phyloP scores from a whole-genome alignment of 2,797 vertebrate genomes.

The Rachycentron canadum region DNA sequence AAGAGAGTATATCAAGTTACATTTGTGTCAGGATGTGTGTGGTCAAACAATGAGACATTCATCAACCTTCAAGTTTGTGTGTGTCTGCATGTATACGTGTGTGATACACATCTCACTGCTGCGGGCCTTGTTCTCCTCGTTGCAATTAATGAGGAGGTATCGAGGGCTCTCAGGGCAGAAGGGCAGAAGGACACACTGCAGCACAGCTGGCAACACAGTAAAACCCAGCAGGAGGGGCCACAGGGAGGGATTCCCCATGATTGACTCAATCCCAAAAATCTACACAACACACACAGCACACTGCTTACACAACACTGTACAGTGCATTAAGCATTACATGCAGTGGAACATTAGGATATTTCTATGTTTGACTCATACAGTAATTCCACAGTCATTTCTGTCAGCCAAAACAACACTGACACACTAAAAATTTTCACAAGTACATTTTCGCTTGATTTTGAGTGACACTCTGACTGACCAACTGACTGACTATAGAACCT shows the following conservation, averaged over 20 bases:
- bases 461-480: no score
- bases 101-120: constrained; percentile 82
- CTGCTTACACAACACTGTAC: neutral
- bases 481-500: no score
- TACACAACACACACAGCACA: constrained; percentile 36
- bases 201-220: constrained; percentile 88
- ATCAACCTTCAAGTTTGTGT: neutral
- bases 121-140: constrained; percentile 95
- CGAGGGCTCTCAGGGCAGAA: constrained; percentile 95
- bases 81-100: neutral
- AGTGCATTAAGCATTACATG: neutral
- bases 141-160: constrained; percentile 94
- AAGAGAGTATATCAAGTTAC: constrained; percentile 7
- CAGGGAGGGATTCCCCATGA: constrained; percentile 89
- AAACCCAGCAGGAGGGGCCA: constrained; percentile 94
- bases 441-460: no score
- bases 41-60: neutral
- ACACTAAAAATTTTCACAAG: no score
- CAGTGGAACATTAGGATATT: no score
- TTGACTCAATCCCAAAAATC: constrained; percentile 89
- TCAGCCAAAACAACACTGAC: no score
- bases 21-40: neutral
- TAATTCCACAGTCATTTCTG: no score
- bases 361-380: no score
- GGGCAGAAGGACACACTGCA: constrained; percentile 91